These are phyloP conservation scores for Melieria omissa DNA, from an alignment of 2,888 invertebrate genomes.

Conservation along the genomic window DNA sequence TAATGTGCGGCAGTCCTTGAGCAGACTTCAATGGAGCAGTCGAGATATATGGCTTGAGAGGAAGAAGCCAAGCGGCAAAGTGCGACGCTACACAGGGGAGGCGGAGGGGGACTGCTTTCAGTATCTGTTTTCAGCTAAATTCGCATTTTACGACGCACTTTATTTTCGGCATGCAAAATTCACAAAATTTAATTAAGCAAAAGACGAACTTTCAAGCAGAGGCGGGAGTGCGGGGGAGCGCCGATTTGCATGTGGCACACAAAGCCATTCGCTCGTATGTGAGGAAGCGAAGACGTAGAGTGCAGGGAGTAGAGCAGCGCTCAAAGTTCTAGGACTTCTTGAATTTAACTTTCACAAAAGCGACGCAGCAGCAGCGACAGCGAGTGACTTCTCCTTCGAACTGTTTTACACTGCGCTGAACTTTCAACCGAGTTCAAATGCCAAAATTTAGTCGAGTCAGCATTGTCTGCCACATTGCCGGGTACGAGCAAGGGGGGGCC, in stretches of 20 bases:
- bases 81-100: not conserved
- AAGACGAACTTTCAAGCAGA: conserved; percentile 34
- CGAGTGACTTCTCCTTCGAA: conserved; percentile 16
- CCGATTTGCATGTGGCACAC: not conserved
- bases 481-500: not conserved
- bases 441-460: conserved; percentile 31
- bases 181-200: conserved; percentile 49
- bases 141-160: conserved; percentile 41
- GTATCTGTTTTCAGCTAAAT: conserved; percentile 20
- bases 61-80: not conserved
- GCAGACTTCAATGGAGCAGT: too few relatives aligned
- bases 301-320: too few relatives aligned
- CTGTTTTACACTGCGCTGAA: conserved; percentile 18
- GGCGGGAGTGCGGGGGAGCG: not conserved
- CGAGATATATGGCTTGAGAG: not conserved
- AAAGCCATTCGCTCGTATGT: not conserved
- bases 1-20: not conserved
- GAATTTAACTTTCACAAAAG: conserved; percentile 30
- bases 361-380: not conserved
- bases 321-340: conserved; percentile 26
- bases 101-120: not conserved
- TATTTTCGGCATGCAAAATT: conserved; percentile 43
- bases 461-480: conserved; percentile 5
- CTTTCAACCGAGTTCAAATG: conserved; percentile 26
- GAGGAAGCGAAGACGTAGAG: too few relatives aligned